These are phyloP conservation scores for Galerucella nymphaeae DNA, from an alignment of 2,888 invertebrate species.

Conservation along the genomic window DNA sequence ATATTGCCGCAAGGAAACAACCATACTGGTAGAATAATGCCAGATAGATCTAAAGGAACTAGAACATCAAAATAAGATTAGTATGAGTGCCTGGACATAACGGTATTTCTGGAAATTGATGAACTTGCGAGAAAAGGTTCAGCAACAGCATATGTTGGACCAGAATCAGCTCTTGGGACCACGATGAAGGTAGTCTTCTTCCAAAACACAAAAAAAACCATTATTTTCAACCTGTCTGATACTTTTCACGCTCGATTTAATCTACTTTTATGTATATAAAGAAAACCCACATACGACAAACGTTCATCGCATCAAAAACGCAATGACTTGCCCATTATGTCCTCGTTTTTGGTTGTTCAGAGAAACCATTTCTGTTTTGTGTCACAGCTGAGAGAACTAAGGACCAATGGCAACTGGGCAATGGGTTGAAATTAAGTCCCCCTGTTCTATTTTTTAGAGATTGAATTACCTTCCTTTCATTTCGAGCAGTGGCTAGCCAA, in stretches of 20 bases:
- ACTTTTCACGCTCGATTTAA: conserved; percentile 9
- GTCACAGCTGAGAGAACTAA: conserved; percentile 29
- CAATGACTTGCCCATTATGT: conserved; percentile 18
- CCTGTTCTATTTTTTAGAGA: conserved; percentile 13
- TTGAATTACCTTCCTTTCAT: conserved; percentile 21
- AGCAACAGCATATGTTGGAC: too few relatives aligned
- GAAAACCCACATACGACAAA: conserved; percentile 12
- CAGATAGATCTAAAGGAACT: too few relatives aligned
- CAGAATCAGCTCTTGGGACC: too few relatives aligned
- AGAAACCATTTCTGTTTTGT: conserved; percentile 35
- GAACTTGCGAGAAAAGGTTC: too few relatives aligned
- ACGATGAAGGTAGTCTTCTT: too few relatives aligned
- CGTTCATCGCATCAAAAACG: conserved; percentile 1
- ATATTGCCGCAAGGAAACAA: too few relatives aligned
- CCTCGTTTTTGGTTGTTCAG: conserved; percentile 18
- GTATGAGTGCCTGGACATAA: too few relatives aligned
- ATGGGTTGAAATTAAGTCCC: conserved; percentile 21
- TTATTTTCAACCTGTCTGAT: too few relatives aligned
- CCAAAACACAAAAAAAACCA: too few relatives aligned
- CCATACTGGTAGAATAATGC: too few relatives aligned
- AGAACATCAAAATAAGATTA: too few relatives aligned
- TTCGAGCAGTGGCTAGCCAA: conserved; percentile 13
- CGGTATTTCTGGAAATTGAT: too few relatives aligned
- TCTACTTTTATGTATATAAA: conserved; percentile 13
- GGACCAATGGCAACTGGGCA: conserved; percentile 29